Evolutionary conservation across 2,113 vertebrate species (phyloP), one percentile per base, ranked within the genome.

Genomic region (Acanthochromis polyacanthus): DNA sequence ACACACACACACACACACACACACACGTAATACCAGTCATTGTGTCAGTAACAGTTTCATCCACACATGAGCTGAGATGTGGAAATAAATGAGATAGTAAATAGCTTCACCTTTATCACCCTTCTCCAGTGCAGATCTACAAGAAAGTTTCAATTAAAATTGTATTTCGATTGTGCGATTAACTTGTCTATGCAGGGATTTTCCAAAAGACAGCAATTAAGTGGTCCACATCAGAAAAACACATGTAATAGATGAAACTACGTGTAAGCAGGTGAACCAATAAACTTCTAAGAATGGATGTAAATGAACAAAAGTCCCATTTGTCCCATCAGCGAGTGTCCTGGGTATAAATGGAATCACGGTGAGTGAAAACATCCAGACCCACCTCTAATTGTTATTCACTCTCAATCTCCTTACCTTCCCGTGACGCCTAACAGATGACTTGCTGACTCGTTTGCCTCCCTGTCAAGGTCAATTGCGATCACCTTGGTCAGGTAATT

Each of bases 401-500:
- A 43, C 15, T 23, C 19, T 75, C 68, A 17, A 11, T 65, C 19
- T 75, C 36, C 52, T 75, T 32, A 63, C 67, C 52, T 25, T 60
- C 19, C 57, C 5, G 0, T 9, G 50, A 38, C 20, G 25, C 40
- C 7, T 36, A 52, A 64, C 58, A 67, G 32, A 77, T 62, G 40
- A 55, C 64, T 68, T 52, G 73, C 72, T 76, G 59, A 81, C 60
- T 80, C 0, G 30, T 82, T 87, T 70, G 75, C 28, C 61, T 63
- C 59, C 75, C 71, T 66, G 36, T 70, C 85, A 80, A 88, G 80
- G 89, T 90, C 85, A 80, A 69, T 65, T 57, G 72, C 80, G 83
- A 60, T 55, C 64, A 53, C 68, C 67, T 58, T 19, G 25, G 36
- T 32, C 5, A 36, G 73, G 69, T 76, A 53, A 86, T 86, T 85